These are phyloP conservation scores for Pammene fasciana DNA, from an alignment of 2,888 invertebrate genomes.

Conservation along the genomic window DNA sequence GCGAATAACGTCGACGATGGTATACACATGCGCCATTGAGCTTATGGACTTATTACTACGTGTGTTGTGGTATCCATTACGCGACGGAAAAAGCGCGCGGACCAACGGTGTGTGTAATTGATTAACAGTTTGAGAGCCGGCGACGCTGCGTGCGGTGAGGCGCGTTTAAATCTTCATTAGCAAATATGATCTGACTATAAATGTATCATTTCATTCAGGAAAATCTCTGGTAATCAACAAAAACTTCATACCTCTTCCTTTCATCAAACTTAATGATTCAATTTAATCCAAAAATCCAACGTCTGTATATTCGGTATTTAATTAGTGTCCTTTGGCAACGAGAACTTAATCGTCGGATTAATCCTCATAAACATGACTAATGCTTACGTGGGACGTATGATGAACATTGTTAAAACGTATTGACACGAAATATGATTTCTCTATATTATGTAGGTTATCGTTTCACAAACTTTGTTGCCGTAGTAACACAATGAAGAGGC, in stretches of 20 bases:
- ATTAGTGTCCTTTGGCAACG: too few relatives aligned
- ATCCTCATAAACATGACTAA: not conserved
- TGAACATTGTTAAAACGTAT: not conserved
- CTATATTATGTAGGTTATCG: not conserved
- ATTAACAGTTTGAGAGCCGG: constrained; percentile 75
- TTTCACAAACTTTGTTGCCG: not conserved
- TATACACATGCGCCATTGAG: constrained; percentile 48
- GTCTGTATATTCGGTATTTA: too few relatives aligned
- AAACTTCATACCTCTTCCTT: not conserved
- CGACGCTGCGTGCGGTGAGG: constrained; percentile 48
- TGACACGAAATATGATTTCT: not conserved
- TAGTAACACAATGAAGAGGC: not conserved
- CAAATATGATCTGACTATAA: constrained; percentile 46
- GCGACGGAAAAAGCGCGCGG: constrained; percentile 72
- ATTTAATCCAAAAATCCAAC: too few relatives aligned
- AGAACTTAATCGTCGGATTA: too few relatives aligned
- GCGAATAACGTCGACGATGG: not conserved
- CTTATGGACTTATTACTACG: constrained; percentile 63
- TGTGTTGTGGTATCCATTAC: constrained; percentile 77
- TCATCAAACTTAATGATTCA: too few relatives aligned
- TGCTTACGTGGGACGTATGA: not conserved
- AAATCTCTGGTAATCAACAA: not conserved
- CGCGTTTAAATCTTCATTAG: constrained; percentile 65
- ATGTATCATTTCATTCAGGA: constrained; percentile 11
- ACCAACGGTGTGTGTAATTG: constrained; percentile 78